Base-by-base conservation (phyloP, 2,113 vertebrate species). In the Serilophus lunatus region DNA sequence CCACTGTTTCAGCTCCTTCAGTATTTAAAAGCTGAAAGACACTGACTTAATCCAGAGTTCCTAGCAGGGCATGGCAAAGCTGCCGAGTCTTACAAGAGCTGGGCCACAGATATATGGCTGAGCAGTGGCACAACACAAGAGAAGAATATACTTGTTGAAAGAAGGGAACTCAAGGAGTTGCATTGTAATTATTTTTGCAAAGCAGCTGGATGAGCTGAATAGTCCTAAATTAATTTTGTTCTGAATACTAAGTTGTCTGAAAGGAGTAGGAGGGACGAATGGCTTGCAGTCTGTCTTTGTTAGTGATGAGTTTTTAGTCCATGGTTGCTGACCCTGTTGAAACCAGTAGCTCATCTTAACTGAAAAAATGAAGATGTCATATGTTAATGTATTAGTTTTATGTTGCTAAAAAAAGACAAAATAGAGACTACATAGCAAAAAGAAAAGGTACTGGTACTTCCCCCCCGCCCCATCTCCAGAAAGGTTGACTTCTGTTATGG, bases 121-220 rank as follows among this genome's bases (percentile, higher is more conserved):
- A 94, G 84, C 68, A 51, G 28, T 94, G 87, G 82, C 84, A 95
- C 95, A 96, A 94, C 94, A 29, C 83, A 59, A 92, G 72, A 92
- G 84, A 96, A 97, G 95, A 95, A 91, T 94, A 89, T 95, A 88
- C 95, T 93, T 97, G 69, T 97, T 96, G 96, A 95, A 92, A 93
- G 72, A 96, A 93, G 91, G 71, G 94, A 97, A 92, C 95, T 97
- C 94, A 94, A 94, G 89, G 82, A 96, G 95, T 97, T 92, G 95
- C 94, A 95, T 97, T 97, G 94, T 96, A 96, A 97, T 98, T 96
- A 93, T 84, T 97, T 97, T 96, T 94, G 91, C 94, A 96, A 96
- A 97, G 95, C 96, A 98, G 95, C 97, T 97, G 96, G 97, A 93
- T 94, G 86, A 95, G 97, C 83, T 97, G 96, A 97, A 97, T 97